These are phyloP conservation scores for Triplophysa rosa DNA, from an alignment of 2,113 vertebrate genomes.

Conservation along the genomic window DNA sequence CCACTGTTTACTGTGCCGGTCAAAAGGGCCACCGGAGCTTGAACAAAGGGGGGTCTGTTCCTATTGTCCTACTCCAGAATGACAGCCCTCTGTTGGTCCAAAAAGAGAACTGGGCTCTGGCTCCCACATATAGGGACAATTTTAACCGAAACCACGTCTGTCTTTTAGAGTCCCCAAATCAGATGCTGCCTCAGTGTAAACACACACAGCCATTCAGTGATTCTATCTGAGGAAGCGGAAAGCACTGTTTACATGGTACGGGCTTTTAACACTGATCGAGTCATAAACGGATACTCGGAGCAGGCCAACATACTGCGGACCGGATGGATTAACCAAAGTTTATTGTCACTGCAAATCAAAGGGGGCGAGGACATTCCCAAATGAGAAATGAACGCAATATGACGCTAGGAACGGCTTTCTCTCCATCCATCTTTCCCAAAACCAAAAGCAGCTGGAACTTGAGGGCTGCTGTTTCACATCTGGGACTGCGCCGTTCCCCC, in stretches of 20 bases:
- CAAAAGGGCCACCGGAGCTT: conserved; percentile 85
- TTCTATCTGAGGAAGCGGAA: conserved; percentile 68
- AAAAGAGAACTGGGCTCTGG: conserved; percentile 52
- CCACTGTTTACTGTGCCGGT: conserved; percentile 85
- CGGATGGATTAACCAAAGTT: conserved; percentile 49
- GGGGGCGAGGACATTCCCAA: conserved; percentile 61
- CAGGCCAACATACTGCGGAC: conserved; percentile 39
- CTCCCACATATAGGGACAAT: conserved; percentile 64
- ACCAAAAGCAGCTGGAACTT: conserved; percentile 5
- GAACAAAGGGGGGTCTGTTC: conserved; percentile 95
- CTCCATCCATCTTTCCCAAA: conserved; percentile 57
- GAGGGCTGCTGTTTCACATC: conserved; percentile 14
- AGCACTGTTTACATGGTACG: conserved; percentile 72
- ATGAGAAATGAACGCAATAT: conserved; percentile 61
- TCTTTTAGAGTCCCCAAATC: conserved; percentile 68
- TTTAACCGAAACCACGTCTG: conserved; percentile 61
- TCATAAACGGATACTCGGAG: conserved; percentile 60
- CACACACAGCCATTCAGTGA: conserved; percentile 73
- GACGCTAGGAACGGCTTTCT: conserved; percentile 29
- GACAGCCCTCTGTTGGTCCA: conserved; percentile 68
- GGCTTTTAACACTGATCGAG: conserved; percentile 66
- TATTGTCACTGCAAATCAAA: conserved; percentile 59
- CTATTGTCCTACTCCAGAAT: conserved; percentile 82
- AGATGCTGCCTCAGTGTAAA: conserved; percentile 69
- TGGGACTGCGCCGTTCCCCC: conserved; percentile 7